Evolutionary conservation across 1,140 invertebrate genomes (phyloP), one percentile per base, ranked within the genome.

Genomic region (Drosophila pachea): DNA sequence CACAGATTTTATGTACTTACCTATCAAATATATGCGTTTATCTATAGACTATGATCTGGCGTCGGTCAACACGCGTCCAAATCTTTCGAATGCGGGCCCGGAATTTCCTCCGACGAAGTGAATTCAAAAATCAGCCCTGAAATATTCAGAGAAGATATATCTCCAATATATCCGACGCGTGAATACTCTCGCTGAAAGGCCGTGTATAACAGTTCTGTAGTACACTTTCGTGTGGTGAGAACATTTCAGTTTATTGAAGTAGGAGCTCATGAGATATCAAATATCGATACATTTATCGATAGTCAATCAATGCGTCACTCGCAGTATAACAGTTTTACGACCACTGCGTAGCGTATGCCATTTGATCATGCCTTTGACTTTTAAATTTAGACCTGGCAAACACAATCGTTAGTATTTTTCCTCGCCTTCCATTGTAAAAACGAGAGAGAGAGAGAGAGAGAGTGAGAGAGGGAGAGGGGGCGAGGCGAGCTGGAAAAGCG

Each of bases 1-100:
- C 60, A 61, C 53, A 54, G 45, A 45, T 79, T 83, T 84, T 86
- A 84, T 84, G 81, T 86, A 84, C 76, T 84, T 79, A 71, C 76
- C 83, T 65, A 86, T 84, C 67, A 86, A 83, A 86, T 84, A 76
- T 76, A 29, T 45, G 33, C 14, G 5, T 14, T 32, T 78, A 83
- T 83, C 84, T 84, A 86, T 79, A 76, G 76, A 79, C 49, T 16
- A 38, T 60, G 58, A 42, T 47, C 45, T 63, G 40, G 55, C 49
- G 40, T 52, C 62, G 68, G 68, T 71, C 68, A 71, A 59, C 47
- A 32, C 22, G 40, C 22, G 68, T 54, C 40, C 62, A 60, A 70
- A 63, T 71, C 55, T 43, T 67, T 42, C 32, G 67, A 45, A 22
- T 45, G 64, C 36, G 56, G 45, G 35, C 40, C 14, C 67, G 73